Conservation (phyloP, 2,888 invertebrate genomes). For the Cheilosia urbana region DNA sequence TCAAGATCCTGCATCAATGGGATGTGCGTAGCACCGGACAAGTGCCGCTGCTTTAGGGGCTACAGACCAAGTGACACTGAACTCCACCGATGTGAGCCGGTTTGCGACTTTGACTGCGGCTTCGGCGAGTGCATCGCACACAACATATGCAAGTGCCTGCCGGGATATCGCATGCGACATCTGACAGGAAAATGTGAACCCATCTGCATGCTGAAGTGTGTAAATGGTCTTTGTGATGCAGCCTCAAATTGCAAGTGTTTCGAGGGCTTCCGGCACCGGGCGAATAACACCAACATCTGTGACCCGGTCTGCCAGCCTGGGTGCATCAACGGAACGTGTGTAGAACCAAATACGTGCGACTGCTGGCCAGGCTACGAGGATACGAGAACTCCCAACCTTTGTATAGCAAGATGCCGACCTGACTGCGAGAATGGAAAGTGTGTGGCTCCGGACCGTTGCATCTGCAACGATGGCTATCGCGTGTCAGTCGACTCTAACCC, state of each 20-base stretch:
- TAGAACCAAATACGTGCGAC: constrained; percentile 82
- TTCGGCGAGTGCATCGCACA: constrained; percentile 81
- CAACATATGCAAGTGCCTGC: constrained; percentile 80
- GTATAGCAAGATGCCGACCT: constrained; percentile 80
- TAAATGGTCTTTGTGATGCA: constrained; percentile 84
- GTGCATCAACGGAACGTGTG: constrained; percentile 84
- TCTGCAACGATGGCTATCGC: constrained; percentile 83
- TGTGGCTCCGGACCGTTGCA: constrained; percentile 84
- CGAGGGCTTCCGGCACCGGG: constrained; percentile 82
- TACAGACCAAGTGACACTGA: constrained; percentile 78
- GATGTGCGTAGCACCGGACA: constrained; percentile 82
- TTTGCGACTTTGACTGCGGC: constrained; percentile 80
- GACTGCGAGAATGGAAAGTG: constrained; percentile 83
- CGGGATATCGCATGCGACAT: constrained; percentile 81
- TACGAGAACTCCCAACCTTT: constrained; percentile 79
- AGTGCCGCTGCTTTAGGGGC: constrained; percentile 84
- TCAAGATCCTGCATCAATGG: constrained; percentile 79
- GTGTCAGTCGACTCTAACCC: constrained; percentile 79
- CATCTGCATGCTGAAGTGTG: constrained; percentile 80
- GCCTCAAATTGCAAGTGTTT: constrained; percentile 85
- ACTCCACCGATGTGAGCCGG: constrained; percentile 79
- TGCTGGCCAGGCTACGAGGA: constrained; percentile 81
- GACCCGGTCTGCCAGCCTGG: constrained; percentile 81
- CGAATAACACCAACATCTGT: constrained; percentile 79
- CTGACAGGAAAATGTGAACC: constrained; percentile 81